These are phyloP conservation scores for Tyrannus savana DNA, from an alignment of 2,113 vertebrate genomes.

Conservation along the genomic window DNA sequence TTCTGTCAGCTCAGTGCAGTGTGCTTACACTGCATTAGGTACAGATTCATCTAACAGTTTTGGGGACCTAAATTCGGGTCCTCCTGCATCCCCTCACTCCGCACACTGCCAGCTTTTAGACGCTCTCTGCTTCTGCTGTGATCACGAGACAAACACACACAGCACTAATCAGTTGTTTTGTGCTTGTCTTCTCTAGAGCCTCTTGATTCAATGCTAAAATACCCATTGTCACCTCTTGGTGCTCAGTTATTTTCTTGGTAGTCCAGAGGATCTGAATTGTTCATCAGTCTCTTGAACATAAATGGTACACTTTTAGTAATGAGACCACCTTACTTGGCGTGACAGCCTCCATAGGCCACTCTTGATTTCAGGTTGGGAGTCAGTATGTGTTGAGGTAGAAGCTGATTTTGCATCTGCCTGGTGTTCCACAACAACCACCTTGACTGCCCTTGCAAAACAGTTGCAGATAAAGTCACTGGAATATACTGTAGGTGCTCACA, in stretches of 20 bases:
- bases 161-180: background rate
- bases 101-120: background rate
- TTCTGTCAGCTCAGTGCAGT: accelerated
- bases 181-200: background rate
- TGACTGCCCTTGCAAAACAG: background rate
- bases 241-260: background rate
- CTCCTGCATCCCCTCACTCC: background rate
- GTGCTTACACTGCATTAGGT: background rate
- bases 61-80: background rate
- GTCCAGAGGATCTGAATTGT: background rate
- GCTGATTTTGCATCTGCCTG: background rate
- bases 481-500: background rate
- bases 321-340: background rate
- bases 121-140: background rate
- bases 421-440: background rate
- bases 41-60: background rate
- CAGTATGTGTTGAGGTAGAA: background rate
- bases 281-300: background rate
- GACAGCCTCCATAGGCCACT: background rate
- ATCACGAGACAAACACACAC: background rate
- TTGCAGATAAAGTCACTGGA: background rate
- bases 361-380: background rate
- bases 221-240: background rate
- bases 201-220: background rate
- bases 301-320: background rate